Conservation (phyloP, 2,113 vertebrate species). For the Petaurus breviceps region DNA sequence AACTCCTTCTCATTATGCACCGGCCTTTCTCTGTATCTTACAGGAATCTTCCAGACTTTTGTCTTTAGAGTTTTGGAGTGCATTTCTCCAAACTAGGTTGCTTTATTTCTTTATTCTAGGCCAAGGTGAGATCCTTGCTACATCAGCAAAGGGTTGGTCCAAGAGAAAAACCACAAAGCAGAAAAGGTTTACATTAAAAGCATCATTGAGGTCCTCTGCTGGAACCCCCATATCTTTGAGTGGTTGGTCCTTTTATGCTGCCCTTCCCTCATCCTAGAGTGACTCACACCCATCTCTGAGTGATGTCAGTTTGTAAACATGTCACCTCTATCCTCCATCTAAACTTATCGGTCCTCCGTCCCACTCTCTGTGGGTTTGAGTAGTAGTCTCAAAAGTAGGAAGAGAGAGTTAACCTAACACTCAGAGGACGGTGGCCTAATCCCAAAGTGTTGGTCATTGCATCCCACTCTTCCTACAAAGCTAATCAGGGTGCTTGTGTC, state of each 20-base stretch:
- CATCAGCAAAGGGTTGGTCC: neutral
- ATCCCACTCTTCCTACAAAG: neutral
- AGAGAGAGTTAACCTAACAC: neutral
- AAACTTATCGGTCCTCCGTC: neutral
- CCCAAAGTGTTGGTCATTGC: neutral
- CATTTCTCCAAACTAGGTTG: neutral
- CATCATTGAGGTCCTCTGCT: neutral
- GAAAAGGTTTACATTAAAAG: neutral
- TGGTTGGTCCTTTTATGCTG: neutral
- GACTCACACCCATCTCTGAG: neutral
- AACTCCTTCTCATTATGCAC: conserved; percentile 54
- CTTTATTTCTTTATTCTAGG: neutral
- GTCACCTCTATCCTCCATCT: neutral
- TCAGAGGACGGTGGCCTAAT: neutral
- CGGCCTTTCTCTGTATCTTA: conserved; percentile 41
- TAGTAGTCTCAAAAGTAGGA: neutral
- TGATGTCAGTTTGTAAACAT: neutral
- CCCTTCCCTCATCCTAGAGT: neutral
- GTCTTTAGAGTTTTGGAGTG: conserved; percentile 20
- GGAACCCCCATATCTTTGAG: neutral
- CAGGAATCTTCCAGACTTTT: conserved; percentile 21
- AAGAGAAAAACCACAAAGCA: neutral
- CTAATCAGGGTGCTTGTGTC: neutral
- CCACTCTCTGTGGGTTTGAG: neutral
- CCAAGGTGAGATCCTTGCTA: neutral